Base-by-base conservation (phyloP, 2,113 vertebrate species). In the Pachycephala philippinensis region DNA sequence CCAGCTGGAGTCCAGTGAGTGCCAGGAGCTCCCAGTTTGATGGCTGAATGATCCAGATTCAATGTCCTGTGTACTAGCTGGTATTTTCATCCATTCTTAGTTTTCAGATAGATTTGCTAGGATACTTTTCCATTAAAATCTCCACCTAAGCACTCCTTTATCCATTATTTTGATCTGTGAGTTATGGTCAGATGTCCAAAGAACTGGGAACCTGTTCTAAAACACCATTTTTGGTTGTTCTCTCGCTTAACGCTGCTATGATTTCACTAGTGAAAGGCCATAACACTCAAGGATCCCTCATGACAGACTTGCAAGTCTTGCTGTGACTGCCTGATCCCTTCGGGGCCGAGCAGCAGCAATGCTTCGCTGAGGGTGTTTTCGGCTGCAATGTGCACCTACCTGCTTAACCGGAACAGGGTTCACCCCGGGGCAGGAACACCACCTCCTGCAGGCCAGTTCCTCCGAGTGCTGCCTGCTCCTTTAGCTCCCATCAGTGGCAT, bases 381-480 rank as follows among this genome's bases (percentile, higher is more conserved):
- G 5, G 45, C 61, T 87, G 84, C 81, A 42, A 15, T 45, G 81
- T 5, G 19, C 74, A 28, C 87, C 65, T 61, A 42, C 89, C 77
- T 83, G 91, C 66, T 68, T 0, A 20, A 12, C 70, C 0, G 2
- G 77, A 33, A 27, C 7, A 11, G 23, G 33, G 8, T 4, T 71
- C 23, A 4, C 24, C 56, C 35, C 1, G 0, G n/a, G 49, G 42
- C 65, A 57, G 40, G 49, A 52, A 11, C 3, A 1, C 4, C 3
- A 1, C 16, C 35, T 63, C 64, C 54, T 1, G 0, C 4, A 0
- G 45, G 30, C 63, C 3, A 0, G 11, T 1, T 57, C 37, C 23
- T 80, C 71, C 0, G 0, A 8, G 11, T 13, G 45, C 44, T 54
- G 16, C 24, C 23, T 0, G 0, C 52, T 64, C 5, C 61, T 71